Conservation (phyloP, 2,888 invertebrate genomes). For the Girardia tigrina region DNA sequence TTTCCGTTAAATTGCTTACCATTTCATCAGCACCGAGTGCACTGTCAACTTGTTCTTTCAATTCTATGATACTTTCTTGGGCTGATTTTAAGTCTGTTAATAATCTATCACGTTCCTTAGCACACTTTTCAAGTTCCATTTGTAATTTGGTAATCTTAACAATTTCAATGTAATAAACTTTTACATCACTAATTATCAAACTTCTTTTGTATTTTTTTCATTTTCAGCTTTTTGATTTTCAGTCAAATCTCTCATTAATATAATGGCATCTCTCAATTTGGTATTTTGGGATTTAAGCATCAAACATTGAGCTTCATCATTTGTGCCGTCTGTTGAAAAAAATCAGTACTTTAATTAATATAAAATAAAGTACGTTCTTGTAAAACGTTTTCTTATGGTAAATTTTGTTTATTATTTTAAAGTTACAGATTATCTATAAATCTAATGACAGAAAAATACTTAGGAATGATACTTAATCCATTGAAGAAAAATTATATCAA, state of each 20-base stretch:
- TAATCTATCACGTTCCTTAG: slow-evolving; percentile 81
- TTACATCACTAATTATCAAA: neutral
- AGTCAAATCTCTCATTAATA: neutral
- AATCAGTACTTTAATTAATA: neutral
- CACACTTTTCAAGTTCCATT: slow-evolving; percentile 50
- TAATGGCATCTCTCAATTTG: slow-evolving; percentile 2
- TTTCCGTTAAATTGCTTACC: slow-evolving; percentile 85
- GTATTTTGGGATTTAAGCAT: slow-evolving; percentile 9
- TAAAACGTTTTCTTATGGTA: too few relatives aligned
- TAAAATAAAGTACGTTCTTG: too few relatives aligned
- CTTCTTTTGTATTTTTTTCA: neutral
- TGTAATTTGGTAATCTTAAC: slow-evolving; percentile 40
- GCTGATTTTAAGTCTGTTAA: slow-evolving; percentile 66
- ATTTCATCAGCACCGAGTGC: slow-evolving; percentile 95
- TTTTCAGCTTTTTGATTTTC: slow-evolving; percentile 8
- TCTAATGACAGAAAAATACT: too few relatives aligned
- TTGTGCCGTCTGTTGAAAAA: neutral
- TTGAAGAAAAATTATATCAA: too few relatives aligned
- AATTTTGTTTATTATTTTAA: too few relatives aligned
- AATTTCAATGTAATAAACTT: neutral
- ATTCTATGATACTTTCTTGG: slow-evolving; percentile 73
- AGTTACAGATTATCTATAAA: too few relatives aligned
- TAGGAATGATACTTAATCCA: too few relatives aligned
- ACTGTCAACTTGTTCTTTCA: slow-evolving; percentile 88
- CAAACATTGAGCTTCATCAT: slow-evolving; percentile 23